Evolutionary conservation across 2,113 vertebrate species (phyloP).

Genomic region (Notarius quadriscutis): DNA sequence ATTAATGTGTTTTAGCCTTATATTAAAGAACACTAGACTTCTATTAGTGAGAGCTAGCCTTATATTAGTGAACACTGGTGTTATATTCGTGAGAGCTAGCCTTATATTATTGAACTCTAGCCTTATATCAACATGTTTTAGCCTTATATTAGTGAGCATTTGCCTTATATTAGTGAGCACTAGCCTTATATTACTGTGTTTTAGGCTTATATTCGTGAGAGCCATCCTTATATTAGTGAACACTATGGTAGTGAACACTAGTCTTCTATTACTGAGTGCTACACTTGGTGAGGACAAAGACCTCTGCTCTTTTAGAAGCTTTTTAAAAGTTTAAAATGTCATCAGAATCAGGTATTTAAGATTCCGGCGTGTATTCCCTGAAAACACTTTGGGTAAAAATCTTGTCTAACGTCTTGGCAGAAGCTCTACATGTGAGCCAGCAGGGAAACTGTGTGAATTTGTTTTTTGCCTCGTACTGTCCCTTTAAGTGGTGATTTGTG

Average conservation of each 20-base stretch:
- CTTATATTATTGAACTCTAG: neutral
- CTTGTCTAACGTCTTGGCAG: neutral
- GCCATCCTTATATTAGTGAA: too few relatives aligned
- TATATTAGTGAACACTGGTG: neutral
- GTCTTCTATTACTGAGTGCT: neutral
- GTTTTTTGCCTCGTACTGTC: neutral
- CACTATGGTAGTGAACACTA: neutral
- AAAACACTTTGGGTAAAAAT: neutral
- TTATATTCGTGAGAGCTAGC: neutral
- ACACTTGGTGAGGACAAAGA: neutral
- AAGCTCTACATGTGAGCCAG: neutral
- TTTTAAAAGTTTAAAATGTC: neutral
- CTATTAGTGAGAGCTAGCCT: neutral
- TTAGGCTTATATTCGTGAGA: neutral
- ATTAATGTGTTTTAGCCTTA: neutral
- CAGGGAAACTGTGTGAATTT: neutral
- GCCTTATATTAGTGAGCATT: neutral
- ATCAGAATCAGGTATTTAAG: neutral
- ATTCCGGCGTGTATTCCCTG: neutral
- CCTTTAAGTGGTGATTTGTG: slow-evolving; percentile 5
- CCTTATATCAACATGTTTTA: neutral
- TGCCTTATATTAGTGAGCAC: neutral
- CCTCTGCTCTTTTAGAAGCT: neutral
- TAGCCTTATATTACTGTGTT: neutral
- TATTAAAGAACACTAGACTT: neutral